Base-by-base conservation (phyloP, 2,888 invertebrate species). In the Tridacna gigas region DNA sequence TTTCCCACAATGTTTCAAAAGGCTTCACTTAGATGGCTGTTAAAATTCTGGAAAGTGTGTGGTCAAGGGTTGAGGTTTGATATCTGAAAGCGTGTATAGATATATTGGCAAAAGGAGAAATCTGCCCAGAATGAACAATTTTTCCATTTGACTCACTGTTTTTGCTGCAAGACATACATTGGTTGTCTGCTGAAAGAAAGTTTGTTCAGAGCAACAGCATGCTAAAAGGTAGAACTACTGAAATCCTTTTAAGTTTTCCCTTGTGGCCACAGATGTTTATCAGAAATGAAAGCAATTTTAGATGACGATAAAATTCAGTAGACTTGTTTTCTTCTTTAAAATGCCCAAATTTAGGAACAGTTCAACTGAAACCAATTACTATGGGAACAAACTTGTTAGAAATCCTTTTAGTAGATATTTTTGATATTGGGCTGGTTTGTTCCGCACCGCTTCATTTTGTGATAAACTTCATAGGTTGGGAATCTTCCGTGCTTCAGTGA, bases 401-500 rank as follows among this genome's bases (percentile, higher is more conserved):
- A 71, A 71, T 71, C 71, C 71, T 71, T 71, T 71, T 71, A 71
- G 71, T 71, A 71, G 71, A 71, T 71, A 71, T 71, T 71, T 71
- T 71, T 51, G 71, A 71, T 71, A 71, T 71, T 71, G 45, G 71
- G 71, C 47, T 47, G 71, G 71, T 51, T 47, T 47, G 71, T 71
- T 71, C 71, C 26, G 71, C 71, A 51, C 51, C 47, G 51, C 22
- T 48, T 48, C 45, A 48, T 26, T 22, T 22, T 25, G 71, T 71
- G 71, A 71, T 51, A 71, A 71, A 51, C 51, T 71, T 71, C 71
- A 71, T 71, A 71, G 71, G 71, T 71, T 48, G 71, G 71, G 71
- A 71, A 71, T 80, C 78, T 82, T 65, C 75, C 77, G 77, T 74
- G 76, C 74, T 80, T 80, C 37, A 37, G 9, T 74, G 82, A 69